A percentile compares a stretch with the other conserved stretches of the same genome.
Evolutionary conservation across 2,888 invertebrate genomes (phyloP).

Genomic region (Deilephila porcellus): DNA sequence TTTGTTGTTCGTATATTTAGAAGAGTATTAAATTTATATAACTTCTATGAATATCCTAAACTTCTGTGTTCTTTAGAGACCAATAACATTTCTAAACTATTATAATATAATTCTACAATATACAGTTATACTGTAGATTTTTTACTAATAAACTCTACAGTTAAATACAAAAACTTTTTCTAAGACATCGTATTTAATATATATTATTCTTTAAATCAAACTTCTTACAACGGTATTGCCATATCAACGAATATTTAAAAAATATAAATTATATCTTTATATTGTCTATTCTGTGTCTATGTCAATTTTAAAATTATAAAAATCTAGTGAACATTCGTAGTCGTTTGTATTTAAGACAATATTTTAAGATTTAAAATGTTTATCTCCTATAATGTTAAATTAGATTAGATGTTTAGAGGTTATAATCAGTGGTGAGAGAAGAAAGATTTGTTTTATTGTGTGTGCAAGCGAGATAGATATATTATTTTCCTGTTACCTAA

Average conservation of each 20-base stretch:
- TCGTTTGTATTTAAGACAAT: conserved; percentile 29
- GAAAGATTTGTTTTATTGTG: not conserved
- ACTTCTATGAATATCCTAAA: conserved; percentile 32
- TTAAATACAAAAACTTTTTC: not conserved
- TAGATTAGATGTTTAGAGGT: conserved; percentile 33
- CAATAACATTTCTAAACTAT: conserved; percentile 43
- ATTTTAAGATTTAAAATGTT: conserved; percentile 32
- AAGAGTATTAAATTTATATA: conserved; percentile 37
- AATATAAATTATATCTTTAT: conserved; percentile 30
- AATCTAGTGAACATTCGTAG: conserved; percentile 51
- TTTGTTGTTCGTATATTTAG: conserved; percentile 7
- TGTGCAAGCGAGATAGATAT: not conserved
- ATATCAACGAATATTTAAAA: conserved; percentile 18
- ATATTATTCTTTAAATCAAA: not conserved
- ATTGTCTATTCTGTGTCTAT: conserved; percentile 30
- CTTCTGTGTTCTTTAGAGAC: conserved; percentile 52
- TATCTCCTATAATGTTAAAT: conserved; percentile 38
- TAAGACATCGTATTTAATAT: not conserved
- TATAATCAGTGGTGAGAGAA: conserved; percentile 28
- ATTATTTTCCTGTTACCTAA: too few species aligned
- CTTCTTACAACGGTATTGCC: not conserved
- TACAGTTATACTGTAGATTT: conserved; percentile 53
- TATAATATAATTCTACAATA: conserved; percentile 26
- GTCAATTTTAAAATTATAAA: conserved; percentile 43
- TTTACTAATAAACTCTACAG: conserved; percentile 29